Percentiles rank a stretch among this genome's conserved stretches.
phyloP scores from a whole-genome alignment of 2,113 vertebrate genomes.

The Lethenteron camtschaticum region DNA sequence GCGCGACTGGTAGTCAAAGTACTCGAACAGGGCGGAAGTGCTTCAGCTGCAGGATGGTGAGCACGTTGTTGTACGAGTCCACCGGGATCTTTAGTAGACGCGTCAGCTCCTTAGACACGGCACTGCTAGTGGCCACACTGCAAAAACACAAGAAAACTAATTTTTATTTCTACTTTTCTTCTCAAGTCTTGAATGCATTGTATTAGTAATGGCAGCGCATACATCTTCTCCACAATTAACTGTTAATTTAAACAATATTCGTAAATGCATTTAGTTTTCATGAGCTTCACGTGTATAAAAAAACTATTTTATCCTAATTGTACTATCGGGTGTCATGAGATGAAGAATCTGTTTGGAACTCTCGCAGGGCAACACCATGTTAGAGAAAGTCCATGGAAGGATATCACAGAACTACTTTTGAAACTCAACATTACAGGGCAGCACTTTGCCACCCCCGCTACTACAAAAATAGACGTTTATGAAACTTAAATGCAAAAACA shows the following conservation, averaged over 20 bases:
- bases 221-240: no score
- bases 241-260: no score
- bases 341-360: not conserved
- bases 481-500: not conserved
- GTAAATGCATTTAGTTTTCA: no score
- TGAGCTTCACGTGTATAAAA: no score
- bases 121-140: constrained; percentile 94
- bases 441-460: not conserved
- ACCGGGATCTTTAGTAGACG: constrained; percentile 87
- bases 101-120: constrained; percentile 90
- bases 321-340: not conserved
- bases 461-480: not conserved
- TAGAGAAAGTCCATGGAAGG: not conserved
- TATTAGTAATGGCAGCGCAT: no score
- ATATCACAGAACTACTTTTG: not conserved
- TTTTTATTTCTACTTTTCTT: not conserved
- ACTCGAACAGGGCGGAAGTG: constrained; percentile 95
- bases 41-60: constrained; percentile 80
- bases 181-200: no score
- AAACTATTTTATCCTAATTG: not conserved
- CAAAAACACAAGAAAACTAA: constrained; percentile 10
- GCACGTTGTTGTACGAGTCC: constrained; percentile 81
- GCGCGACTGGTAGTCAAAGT: constrained; percentile 89
- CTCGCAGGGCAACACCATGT: not conserved
- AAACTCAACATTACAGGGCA: no score